Conservation (phyloP, 1,140 invertebrate species). For the Leguminivora glycinivorella region DNA sequence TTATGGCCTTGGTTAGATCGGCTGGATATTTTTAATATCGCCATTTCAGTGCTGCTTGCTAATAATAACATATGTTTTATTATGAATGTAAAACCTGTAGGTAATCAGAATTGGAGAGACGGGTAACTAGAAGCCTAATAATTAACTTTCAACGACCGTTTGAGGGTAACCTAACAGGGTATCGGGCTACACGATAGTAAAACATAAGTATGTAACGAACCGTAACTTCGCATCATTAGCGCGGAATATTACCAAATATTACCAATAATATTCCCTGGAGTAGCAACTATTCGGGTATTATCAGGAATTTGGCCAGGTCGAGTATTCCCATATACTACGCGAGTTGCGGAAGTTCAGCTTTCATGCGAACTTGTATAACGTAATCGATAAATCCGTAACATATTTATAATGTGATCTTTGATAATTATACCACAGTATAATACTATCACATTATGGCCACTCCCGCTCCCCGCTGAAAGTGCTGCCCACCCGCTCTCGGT, state of each 20-base stretch:
- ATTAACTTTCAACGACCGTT: background rate
- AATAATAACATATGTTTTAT: no score
- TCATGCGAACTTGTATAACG: background rate
- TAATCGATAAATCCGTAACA: background rate
- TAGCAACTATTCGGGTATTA: slow-evolving; percentile 19
- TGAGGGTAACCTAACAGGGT: background rate
- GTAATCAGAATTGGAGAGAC: no score
- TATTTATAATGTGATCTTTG: no score
- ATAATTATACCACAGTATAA: no score
- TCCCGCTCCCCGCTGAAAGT: no score
- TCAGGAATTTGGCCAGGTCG: slow-evolving; percentile 8
- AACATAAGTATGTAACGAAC: slow-evolving; percentile 24
- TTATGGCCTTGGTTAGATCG: no score
- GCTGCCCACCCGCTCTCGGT: no score
- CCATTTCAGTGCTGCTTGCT: no score
- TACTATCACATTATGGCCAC: no score
- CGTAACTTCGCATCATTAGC: slow-evolving; percentile 24
- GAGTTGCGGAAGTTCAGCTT: background rate
- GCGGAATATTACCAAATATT: slow-evolving; percentile 25
- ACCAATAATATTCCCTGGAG: slow-evolving; percentile 28
- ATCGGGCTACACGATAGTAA: background rate
- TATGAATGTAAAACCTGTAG: no score
- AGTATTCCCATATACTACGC: background rate
- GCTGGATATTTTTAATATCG: no score
- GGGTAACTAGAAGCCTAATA: background rate